These are phyloP conservation scores for Xyliphius kryptos DNA, from an alignment of 2,113 vertebrate genomes.

Conservation along the genomic window DNA sequence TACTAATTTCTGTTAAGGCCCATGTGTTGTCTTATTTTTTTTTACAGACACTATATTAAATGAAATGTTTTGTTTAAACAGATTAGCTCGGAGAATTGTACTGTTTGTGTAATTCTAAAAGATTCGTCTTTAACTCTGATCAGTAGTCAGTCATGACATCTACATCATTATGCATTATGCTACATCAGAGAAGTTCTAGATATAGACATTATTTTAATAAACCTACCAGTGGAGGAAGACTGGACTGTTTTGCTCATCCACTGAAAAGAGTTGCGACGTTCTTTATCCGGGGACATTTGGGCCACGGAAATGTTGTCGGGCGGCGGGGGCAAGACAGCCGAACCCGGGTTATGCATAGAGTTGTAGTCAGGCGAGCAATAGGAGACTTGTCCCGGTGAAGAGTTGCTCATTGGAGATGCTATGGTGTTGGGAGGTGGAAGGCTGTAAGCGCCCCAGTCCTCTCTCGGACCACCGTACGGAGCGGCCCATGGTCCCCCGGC, in stretches of 20 bases:
- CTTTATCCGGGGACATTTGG: slow-evolving; percentile 71
- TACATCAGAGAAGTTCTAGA: no score
- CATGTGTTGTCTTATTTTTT: no score
- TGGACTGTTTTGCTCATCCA: slow-evolving; percentile 88
- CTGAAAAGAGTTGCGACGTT: slow-evolving; percentile 78
- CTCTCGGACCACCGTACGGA: slow-evolving; percentile 69
- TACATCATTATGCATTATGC: no score
- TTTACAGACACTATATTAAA: no score
- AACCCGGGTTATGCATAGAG: slow-evolving; percentile 67
- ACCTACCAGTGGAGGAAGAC: slow-evolving; percentile 81
- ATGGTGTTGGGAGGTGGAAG: slow-evolving; percentile 70
- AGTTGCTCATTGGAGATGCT: slow-evolving; percentile 67
- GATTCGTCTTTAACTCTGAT: no score
- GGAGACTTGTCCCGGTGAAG: slow-evolving; percentile 71
- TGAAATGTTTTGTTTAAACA: no score
- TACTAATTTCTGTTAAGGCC: no score
- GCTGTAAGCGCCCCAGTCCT: slow-evolving; percentile 77
- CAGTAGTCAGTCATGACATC: no score
- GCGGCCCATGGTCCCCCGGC: slow-evolving; percentile 70
- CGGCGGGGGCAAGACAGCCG: slow-evolving; percentile 67
- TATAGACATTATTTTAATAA: no score
- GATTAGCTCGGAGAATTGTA: no score
- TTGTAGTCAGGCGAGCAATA: slow-evolving; percentile 74
- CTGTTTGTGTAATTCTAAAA: no score
- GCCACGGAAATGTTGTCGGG: slow-evolving; percentile 63